Evolutionary conservation across 1,140 invertebrate genomes (phyloP).

Genomic region (Pseudomyrmex flavicornis): DNA sequence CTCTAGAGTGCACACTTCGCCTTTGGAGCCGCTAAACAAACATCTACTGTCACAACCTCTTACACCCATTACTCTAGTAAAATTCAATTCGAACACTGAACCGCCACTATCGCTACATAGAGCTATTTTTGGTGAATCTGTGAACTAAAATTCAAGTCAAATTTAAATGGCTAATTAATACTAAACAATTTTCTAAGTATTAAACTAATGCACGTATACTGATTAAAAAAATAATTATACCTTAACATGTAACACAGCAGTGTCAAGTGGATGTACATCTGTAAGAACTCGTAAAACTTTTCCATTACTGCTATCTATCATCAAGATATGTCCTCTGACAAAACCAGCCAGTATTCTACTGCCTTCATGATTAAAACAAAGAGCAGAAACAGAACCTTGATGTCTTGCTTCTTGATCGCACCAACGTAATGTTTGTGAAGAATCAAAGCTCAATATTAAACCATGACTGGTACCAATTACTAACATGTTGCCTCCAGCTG

Average conservation of each 20-base stretch:
- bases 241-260: conserved; percentile 94
- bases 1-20: conserved; percentile 96
- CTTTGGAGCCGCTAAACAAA: conserved; percentile 96
- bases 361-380: conserved; percentile 95
- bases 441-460: conserved; percentile 95
- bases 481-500: conserved; percentile 91
- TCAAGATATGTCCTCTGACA: conserved; percentile 94
- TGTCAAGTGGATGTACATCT: conserved; percentile 94
- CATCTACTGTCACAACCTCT: conserved; percentile 95
- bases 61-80: conserved; percentile 95
- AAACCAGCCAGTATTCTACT: conserved; percentile 93
- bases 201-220: not conserved
- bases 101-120: conserved; percentile 97
- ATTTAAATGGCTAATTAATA: conserved; percentile 1
- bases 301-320: conserved; percentile 92
- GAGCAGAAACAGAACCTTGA: conserved; percentile 93
- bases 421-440: conserved; percentile 93
- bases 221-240: conserved; percentile 84
- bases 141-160: conserved; percentile 85
- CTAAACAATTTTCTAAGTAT: not conserved
- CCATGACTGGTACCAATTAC: conserved; percentile 97
- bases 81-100: conserved; percentile 98
- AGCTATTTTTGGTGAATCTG: conserved; percentile 91
- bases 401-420: conserved; percentile 90
- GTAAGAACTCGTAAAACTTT: conserved; percentile 92